phyloP scores from a whole-genome alignment of 2,113 vertebrate species.

The Dendrocopos noguchii region DNA sequence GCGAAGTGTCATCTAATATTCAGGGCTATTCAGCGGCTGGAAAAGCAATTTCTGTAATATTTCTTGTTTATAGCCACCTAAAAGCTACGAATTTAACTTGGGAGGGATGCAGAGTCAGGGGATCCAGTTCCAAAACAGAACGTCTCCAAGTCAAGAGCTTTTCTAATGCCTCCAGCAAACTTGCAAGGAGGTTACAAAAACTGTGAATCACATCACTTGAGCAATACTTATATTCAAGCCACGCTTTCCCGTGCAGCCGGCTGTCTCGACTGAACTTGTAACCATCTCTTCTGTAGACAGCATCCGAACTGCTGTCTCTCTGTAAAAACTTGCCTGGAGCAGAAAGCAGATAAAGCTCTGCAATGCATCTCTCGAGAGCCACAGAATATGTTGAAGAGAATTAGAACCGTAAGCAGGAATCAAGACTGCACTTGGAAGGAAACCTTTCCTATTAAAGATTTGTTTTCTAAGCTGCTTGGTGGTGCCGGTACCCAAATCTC shows the following conservation, averaged over 20 bases:
- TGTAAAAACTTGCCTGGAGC: neutral
- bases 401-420: constrained; percentile 24
- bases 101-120: neutral
- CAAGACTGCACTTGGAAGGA: constrained; percentile 15
- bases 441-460: constrained; percentile 25
- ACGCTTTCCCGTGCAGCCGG: neutral
- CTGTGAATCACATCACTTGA: constrained; percentile 39
- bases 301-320: neutral
- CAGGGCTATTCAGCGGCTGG: constrained; percentile 9
- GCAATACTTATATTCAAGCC: constrained; percentile 19
- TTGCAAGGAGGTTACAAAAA: constrained; percentile 29
- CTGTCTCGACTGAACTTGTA: constrained; percentile 22
- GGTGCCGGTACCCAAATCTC: neutral
- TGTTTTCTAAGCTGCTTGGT: constrained; percentile 25
- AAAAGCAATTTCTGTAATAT: constrained; percentile 11
- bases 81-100: constrained; percentile 19
- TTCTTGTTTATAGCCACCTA: constrained; percentile 29
- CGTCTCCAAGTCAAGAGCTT: constrained; percentile 25
- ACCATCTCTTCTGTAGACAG: neutral
- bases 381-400: neutral
- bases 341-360: constrained; percentile 4
- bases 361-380: neutral
- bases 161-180: constrained; percentile 43
- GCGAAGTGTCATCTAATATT: constrained; percentile 46
- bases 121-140: neutral